Percentiles rank a stretch among this genome's conserved stretches.
phyloP scores from a whole-genome alignment of 2,113 vertebrate species.

The Lycaon pictus region DNA sequence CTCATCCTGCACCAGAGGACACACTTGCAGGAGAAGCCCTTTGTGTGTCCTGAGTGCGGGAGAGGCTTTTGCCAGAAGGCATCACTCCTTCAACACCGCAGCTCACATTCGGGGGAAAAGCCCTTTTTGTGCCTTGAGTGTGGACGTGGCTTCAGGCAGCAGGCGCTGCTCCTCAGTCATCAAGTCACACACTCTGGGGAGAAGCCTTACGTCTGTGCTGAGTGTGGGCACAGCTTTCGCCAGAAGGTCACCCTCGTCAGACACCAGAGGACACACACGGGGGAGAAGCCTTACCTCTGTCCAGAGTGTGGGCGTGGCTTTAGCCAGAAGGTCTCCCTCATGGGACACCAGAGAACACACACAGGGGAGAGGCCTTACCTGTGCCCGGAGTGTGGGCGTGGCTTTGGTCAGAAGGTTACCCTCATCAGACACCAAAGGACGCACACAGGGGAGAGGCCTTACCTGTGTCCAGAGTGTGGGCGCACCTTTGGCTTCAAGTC shows the following conservation, averaged over 20 bases:
- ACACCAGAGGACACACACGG: constrained; percentile 58
- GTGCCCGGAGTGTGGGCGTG: neutral
- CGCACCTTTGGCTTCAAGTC: constrained; percentile 13
- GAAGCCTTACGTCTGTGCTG: constrained; percentile 45
- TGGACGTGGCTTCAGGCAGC: neutral
- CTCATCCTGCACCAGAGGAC: constrained; percentile 33
- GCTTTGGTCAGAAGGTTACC: neutral
- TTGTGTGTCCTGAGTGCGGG: constrained; percentile 68
- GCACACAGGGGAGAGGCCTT: constrained; percentile 60
- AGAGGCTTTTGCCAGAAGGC: constrained; percentile 55
- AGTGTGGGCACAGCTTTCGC: constrained; percentile 38
- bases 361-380: constrained; percentile 50
- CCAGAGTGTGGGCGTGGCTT: constrained; percentile 7
- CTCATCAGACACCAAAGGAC: constrained; percentile 35
- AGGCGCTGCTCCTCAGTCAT: neutral
- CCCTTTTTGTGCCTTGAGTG: constrained; percentile 61
- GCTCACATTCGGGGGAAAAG: constrained; percentile 62
- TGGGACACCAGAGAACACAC: constrained; percentile 28
- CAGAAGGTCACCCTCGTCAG: constrained; percentile 34
- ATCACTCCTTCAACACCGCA: neutral
- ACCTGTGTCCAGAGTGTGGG: neutral
- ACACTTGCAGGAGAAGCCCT: constrained; percentile 25
- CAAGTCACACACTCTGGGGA: constrained; percentile 52
- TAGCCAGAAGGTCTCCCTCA: constrained; percentile 18
- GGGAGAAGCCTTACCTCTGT: constrained; percentile 52